A percentile compares a stretch with the other conserved stretches of the same genome.
Evolutionary conservation across 92 coral and sea anemone species (phyloP).

Genomic region (Porites evermanni): DNA sequence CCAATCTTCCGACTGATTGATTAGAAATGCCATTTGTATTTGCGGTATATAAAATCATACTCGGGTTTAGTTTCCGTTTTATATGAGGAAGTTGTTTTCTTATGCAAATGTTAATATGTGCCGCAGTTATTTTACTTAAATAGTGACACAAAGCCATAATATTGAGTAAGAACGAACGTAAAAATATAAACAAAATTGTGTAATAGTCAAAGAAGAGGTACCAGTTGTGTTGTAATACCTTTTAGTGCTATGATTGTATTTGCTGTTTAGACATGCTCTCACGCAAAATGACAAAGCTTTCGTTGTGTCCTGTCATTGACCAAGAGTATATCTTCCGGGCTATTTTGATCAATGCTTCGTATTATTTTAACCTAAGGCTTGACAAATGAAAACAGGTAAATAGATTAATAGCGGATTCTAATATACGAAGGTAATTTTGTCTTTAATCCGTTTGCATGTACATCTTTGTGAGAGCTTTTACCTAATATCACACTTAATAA

Average conservation of each 20-base stretch:
- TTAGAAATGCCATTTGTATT: background rate
- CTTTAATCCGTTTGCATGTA: background rate
- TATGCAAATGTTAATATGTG: background rate
- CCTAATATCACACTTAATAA: background rate
- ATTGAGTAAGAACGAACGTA: background rate
- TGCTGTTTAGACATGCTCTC: background rate
- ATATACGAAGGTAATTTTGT: background rate
- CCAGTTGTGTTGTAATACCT: background rate
- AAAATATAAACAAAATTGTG: background rate
- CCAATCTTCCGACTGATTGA: no score
- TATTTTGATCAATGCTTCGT: slow-evolving; percentile 11
- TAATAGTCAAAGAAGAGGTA: background rate
- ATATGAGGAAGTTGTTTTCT: background rate
- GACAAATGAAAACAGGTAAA: slow-evolving; percentile 26
- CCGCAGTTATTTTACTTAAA: background rate
- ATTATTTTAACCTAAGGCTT: slow-evolving; percentile 13
- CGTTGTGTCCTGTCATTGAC: slow-evolving; percentile 12
- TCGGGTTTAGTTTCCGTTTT: background rate
- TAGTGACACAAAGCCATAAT: background rate
- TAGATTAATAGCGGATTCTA: slow-evolving; percentile 5
- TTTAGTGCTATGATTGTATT: slow-evolving; percentile 18
- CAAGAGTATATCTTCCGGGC: slow-evolving; percentile 16
- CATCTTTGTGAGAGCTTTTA: background rate
- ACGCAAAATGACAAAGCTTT: background rate
- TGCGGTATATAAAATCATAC: background rate